A percentile compares a stretch with the other conserved stretches of the same genome.
These are phyloP conservation scores for Aleiodes sp. DNA, from an alignment of 1,140 invertebrate species.

Conservation along the genomic window DNA sequence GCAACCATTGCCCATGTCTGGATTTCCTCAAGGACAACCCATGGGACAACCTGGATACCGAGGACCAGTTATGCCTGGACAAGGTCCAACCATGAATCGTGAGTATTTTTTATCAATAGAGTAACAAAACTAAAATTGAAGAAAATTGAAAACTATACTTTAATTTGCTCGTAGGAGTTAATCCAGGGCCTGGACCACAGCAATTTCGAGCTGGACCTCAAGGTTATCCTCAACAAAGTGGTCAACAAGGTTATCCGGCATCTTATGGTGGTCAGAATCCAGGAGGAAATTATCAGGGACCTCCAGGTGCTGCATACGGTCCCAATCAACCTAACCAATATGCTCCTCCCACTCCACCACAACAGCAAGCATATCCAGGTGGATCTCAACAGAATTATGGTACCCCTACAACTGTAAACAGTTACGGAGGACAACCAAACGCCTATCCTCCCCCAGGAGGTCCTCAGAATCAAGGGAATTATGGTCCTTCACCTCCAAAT, in stretches of 20 bases:
- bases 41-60: constrained; percentile 62
- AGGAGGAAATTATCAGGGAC: constrained; percentile 58
- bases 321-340: constrained; percentile 61
- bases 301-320: constrained; percentile 57
- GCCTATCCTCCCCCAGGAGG: constrained; percentile 57
- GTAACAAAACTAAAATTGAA: background rate
- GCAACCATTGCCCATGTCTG: constrained; percentile 66
- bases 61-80: constrained; percentile 62
- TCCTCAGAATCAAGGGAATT: constrained; percentile 56
- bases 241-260: constrained; percentile 67
- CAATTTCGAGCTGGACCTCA: constrained; percentile 66
- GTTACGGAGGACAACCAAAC: constrained; percentile 60
- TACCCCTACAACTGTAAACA: constrained; percentile 60
- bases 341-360: constrained; percentile 56
- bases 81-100: constrained; percentile 61
- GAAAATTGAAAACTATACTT: background rate
- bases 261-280: constrained; percentile 65
- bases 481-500: constrained; percentile 62
- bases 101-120: constrained; percentile 27
- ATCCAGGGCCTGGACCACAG: constrained; percentile 59
- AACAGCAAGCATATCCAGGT: constrained; percentile 57
- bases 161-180: constrained; percentile 39
- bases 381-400: constrained; percentile 60
- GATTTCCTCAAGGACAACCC: constrained; percentile 67
- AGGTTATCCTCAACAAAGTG: constrained; percentile 68